Base-by-base conservation (phyloP, 2,797 vertebrate genomes). In the Harpagifer antarcticus region DNA sequence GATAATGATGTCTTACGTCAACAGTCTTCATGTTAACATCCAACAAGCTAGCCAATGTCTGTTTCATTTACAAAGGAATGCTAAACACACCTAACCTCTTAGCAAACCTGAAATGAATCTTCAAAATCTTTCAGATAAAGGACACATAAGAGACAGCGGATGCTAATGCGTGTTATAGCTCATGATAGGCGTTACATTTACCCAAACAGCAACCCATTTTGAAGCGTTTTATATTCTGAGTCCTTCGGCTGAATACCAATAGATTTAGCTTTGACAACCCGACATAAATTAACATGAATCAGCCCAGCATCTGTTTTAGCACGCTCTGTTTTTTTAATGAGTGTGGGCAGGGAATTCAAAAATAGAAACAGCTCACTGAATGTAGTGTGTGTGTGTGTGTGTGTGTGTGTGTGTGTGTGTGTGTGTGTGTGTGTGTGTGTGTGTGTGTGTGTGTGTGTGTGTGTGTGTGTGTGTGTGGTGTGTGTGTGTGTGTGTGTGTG, bases 201-300 rank as follows among this genome's bases (percentile, higher is more conserved):
- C 40, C 23, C 1, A 0, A 23, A 74, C 27, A 57, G 44, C 9
- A 3, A 48, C 61, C 33, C n/a, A 9, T 63, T 76, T 65, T 27
- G 20, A 74, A 60, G 48, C 31, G 10, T 66, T 86, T 85, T 64
- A 80, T 81, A 57, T 69, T 47, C 43, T 74, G 58, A 82, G 59
- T 48, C 61, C 37, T 65, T 68, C 63, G 75, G 69, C 52, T 62
- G 65, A 91, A 72, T 33, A 72, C 58, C 57, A 72, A 27, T 56
- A 67, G 49, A 81, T 76, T 78, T 48, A 69, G 72, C 77, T 74
- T 71, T 66, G 79, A 86, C 86, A 76, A 68, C 47, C 68, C 67
- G 8, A 74, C 72, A 74, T 81, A 62, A 90, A 89, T 91, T 87
- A 85, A 70, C 79, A 90, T 86, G 85, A 91, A 89, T 90, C 78